These are phyloP conservation scores for Belgica antarctica DNA, from an alignment of 2,888 invertebrate genomes.

Conservation along the genomic window DNA sequence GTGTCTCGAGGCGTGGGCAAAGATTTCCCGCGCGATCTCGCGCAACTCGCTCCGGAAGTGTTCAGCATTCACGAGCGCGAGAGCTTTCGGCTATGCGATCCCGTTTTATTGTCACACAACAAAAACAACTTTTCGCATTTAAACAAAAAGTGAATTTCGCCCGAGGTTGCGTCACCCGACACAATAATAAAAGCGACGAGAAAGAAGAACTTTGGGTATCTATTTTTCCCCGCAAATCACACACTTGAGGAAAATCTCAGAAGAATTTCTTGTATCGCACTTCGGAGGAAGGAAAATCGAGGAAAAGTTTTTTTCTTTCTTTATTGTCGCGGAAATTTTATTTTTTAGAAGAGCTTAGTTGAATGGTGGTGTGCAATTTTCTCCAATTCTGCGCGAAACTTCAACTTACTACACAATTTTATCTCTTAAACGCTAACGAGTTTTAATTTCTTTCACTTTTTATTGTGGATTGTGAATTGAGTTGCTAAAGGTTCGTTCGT, in stretches of 20 bases:
- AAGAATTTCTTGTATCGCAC: not conserved
- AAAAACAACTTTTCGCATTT: not conserved
- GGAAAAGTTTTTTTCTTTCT: not conserved
- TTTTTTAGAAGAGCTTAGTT: constrained; percentile 15
- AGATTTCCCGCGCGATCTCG: not conserved
- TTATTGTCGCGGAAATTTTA: not conserved
- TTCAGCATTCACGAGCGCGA: not conserved
- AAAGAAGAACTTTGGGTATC: not conserved
- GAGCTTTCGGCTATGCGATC: not conserved
- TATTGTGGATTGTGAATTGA: too few species aligned
- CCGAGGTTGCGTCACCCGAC: constrained; percentile 8
- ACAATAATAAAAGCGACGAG: too few species aligned
- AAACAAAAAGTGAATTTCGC: not conserved
- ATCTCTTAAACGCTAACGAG: not conserved
- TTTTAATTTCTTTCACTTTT: not conserved
- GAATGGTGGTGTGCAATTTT: constrained; percentile 3
- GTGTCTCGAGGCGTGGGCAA: too few species aligned
- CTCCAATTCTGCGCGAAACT: not conserved
- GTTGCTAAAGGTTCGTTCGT: constrained; percentile 25
- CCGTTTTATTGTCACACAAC: not conserved
- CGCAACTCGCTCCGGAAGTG: not conserved
- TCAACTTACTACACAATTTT: constrained; percentile 8
- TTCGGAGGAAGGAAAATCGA: not conserved
- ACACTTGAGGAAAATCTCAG: not conserved
- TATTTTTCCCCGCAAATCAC: constrained; percentile 7